Percentiles rank a stretch among this genome's conserved stretches.
Evolutionary conservation across 2,888 invertebrate genomes (phyloP).

Genomic region (Molorchus minor): DNA sequence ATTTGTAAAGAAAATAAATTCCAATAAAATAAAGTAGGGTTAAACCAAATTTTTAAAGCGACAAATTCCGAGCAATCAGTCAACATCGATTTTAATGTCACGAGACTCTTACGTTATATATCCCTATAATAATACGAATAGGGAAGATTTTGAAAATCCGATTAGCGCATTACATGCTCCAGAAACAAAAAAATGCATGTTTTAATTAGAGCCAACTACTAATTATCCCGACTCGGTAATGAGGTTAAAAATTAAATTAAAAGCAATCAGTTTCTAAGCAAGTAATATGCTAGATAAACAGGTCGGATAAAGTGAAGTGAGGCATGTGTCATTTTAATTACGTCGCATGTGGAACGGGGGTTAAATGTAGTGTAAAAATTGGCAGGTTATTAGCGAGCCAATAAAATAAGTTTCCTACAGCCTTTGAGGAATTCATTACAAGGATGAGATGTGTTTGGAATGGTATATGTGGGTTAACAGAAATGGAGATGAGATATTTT

Average conservation of each 20-base stretch:
- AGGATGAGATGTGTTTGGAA: slow-evolving; percentile 5
- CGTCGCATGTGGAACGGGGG: slow-evolving; percentile 31
- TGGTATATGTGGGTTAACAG: slow-evolving; percentile 9
- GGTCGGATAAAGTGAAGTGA: slow-evolving; percentile 21
- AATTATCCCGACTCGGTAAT: slow-evolving; percentile 22
- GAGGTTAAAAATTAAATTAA: slow-evolving; percentile 30
- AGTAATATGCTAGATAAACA: slow-evolving; percentile 28
- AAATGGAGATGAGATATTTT: slow-evolving; percentile 4
- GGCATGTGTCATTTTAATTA: slow-evolving; percentile 40
- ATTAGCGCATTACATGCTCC: too few relatives aligned
- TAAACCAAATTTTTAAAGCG: too few relatives aligned
- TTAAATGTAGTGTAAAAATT: slow-evolving; percentile 40
- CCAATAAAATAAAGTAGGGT: too few relatives aligned
- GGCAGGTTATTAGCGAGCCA: slow-evolving; percentile 16
- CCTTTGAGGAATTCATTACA: slow-evolving; percentile 16
- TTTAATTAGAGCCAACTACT: slow-evolving; percentile 16
- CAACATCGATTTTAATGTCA: too few relatives aligned
- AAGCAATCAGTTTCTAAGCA: slow-evolving; percentile 28
- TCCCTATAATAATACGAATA: too few relatives aligned
- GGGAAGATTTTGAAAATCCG: too few relatives aligned
- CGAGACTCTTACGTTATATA: too few relatives aligned
- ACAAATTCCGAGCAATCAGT: too few relatives aligned
- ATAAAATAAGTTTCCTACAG: slow-evolving; percentile 20
- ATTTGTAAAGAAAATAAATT: too few relatives aligned
- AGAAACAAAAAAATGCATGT: neutral